Conservation (phyloP, 2,797 vertebrate species). For the Atherinosoma microstoma region DNA sequence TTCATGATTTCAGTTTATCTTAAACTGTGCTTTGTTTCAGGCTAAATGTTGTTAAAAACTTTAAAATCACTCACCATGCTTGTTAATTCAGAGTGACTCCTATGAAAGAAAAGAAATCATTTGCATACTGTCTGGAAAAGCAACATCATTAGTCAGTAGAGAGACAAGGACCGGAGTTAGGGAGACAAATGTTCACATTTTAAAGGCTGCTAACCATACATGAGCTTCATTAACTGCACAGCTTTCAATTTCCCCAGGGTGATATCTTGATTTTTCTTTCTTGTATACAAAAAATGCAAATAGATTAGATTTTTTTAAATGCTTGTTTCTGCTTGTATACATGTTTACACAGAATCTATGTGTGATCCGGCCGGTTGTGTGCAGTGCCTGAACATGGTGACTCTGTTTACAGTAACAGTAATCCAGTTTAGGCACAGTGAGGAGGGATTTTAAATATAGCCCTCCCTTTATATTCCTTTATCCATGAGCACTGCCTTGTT, state of each 20-base stretch:
- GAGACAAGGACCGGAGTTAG: neutral
- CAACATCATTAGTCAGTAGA: neutral
- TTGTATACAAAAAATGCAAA: neutral
- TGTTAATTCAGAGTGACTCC: no score
- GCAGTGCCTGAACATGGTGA: neutral
- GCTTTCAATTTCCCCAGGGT: neutral
- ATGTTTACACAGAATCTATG: neutral
- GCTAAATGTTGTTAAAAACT: no score
- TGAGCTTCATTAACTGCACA: no score
- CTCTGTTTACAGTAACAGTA: neutral
- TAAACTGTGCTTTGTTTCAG: no score
- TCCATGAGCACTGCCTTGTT: conserved; percentile 8
- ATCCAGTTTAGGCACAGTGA: neutral
- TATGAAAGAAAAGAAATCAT: no score
- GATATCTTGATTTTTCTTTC: neutral
- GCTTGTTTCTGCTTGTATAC: neutral
- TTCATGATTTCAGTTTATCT: no score
- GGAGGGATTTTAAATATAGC: conserved; percentile 20
- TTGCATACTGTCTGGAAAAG: neutral
- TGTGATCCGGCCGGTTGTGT: neutral
- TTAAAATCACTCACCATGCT: no score
- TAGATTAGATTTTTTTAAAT: neutral
- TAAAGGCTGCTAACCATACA: neutral
- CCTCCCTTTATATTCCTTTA: neutral
- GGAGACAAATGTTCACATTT: neutral